These are phyloP conservation scores for Myathropa florea DNA, from an alignment of 2,888 invertebrate genomes.

Conservation along the genomic window DNA sequence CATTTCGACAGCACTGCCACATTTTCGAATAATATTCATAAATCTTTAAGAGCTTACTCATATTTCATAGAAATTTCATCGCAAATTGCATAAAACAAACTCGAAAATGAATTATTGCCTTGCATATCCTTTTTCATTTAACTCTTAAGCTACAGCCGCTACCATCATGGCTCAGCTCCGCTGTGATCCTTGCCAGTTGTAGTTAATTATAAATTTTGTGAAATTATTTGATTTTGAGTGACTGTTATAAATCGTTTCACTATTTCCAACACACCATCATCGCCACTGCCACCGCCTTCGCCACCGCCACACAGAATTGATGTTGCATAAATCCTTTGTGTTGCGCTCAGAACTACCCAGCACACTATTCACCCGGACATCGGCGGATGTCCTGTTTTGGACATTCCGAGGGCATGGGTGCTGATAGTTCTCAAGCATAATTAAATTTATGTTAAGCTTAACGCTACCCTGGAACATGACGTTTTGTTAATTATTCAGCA, in stretches of 20 bases:
- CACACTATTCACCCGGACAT: neutral
- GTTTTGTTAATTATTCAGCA: conserved; percentile 33
- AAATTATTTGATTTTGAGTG: conserved; percentile 41
- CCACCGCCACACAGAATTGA: conserved; percentile 22
- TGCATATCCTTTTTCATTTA: conserved; percentile 23
- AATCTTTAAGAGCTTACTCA: conserved; percentile 22
- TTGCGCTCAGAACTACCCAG: neutral
- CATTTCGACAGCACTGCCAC: conserved; percentile 16
- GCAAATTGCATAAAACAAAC: conserved; percentile 39
- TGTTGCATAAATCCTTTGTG: conserved; percentile 14
- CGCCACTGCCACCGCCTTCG: neutral
- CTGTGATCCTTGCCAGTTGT: conserved; percentile 22
- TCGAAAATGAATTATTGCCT: conserved; percentile 35
- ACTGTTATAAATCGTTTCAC: conserved; percentile 33
- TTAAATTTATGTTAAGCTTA: conserved; percentile 31
- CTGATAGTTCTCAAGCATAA: conserved; percentile 23
- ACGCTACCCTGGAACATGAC: conserved; percentile 19
- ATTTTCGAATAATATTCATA: conserved; percentile 29
- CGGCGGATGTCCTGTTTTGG: conserved; percentile 6
- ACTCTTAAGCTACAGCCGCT: neutral
- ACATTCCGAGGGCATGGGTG: conserved; percentile 6
- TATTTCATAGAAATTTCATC: conserved; percentile 38
- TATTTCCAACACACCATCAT: conserved; percentile 5
- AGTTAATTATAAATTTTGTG: conserved; percentile 35
- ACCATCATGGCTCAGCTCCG: neutral